Percentiles rank a stretch among this genome's conserved stretches.
Evolutionary conservation across 2,888 invertebrate genomes (phyloP).

Genomic region (Idaea biselata): DNA sequence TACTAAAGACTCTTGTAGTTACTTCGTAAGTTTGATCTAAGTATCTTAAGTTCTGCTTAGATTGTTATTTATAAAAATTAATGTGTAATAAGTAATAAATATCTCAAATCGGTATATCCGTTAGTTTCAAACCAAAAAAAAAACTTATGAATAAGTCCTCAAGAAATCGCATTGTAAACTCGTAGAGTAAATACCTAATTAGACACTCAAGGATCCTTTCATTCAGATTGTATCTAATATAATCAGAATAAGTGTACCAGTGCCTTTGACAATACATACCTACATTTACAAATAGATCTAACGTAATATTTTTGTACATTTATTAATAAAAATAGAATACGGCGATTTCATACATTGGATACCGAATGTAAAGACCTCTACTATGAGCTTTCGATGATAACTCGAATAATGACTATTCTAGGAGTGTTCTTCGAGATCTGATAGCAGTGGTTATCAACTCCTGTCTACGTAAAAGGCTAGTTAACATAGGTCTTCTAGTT

Average conservation of each 20-base stretch:
- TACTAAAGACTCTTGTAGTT: slow-evolving; percentile 76
- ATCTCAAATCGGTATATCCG: slow-evolving; percentile 69
- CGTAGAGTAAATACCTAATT: slow-evolving; percentile 40
- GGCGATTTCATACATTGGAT: slow-evolving; percentile 52
- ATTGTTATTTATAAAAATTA: slow-evolving; percentile 72
- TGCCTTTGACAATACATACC: slow-evolving; percentile 79
- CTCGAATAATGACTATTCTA: slow-evolving; percentile 15
- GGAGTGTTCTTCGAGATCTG: slow-evolving; percentile 15
- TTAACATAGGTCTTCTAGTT: slow-evolving; percentile 53
- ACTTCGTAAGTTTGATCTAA: slow-evolving; percentile 61
- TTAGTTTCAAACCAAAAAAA: slow-evolving; percentile 72
- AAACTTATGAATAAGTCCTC: slow-evolving; percentile 47
- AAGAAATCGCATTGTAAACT: slow-evolving; percentile 56
- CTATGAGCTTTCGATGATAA: slow-evolving; percentile 31
- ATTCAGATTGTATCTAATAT: slow-evolving; percentile 52
- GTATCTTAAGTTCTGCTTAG: slow-evolving; percentile 72
- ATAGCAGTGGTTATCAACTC: slow-evolving; percentile 38
- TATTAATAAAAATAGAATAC: slow-evolving; percentile 49
- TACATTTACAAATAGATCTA: slow-evolving; percentile 68
- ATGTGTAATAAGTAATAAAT: slow-evolving; percentile 48
- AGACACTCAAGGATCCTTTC: slow-evolving; percentile 35
- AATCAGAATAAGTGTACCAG: slow-evolving; percentile 68
- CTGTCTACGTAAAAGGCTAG: slow-evolving; percentile 48
- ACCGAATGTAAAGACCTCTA: slow-evolving; percentile 37
- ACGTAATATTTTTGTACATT: slow-evolving; percentile 76